A percentile compares a stretch with the other conserved stretches of the same genome.
phyloP scores from a whole-genome alignment of 2,888 invertebrate species.

The Noctua pronuba region DNA sequence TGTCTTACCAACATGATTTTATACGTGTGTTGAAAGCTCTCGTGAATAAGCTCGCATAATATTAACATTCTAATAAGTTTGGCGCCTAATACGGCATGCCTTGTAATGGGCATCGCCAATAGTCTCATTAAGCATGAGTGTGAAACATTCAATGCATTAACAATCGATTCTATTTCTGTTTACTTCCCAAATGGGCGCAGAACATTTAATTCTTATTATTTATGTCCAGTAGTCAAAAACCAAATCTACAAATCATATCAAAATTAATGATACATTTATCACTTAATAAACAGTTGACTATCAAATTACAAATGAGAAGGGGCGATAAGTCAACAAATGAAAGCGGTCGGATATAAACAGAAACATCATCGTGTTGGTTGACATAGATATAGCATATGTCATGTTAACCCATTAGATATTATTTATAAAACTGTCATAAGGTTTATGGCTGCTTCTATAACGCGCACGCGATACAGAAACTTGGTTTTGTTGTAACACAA shows the following conservation, averaged over 20 bases:
- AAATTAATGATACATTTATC: slow-evolving; percentile 37
- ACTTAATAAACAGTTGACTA: slow-evolving; percentile 42
- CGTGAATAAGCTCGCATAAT: slow-evolving; percentile 55
- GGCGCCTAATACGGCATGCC: slow-evolving; percentile 46
- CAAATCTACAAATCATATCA: slow-evolving; percentile 15
- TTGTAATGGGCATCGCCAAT: slow-evolving; percentile 40
- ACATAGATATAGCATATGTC: slow-evolving; percentile 54
- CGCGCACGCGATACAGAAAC: slow-evolving; percentile 32
- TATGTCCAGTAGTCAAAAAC: slow-evolving; percentile 46
- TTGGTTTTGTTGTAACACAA: slow-evolving; percentile 63
- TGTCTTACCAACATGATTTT: background rate
- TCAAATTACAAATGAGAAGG: slow-evolving; percentile 51
- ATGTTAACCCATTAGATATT: slow-evolving; percentile 59
- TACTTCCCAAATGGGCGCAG: background rate
- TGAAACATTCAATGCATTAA: slow-evolving; percentile 38
- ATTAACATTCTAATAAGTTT: slow-evolving; percentile 48
- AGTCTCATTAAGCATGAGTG: slow-evolving; percentile 49
- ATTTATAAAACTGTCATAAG: slow-evolving; percentile 66
- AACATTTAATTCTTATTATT: slow-evolving; percentile 4
- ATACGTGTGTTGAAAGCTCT: slow-evolving; percentile 37
- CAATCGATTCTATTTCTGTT: slow-evolving; percentile 40
- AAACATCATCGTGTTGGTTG: slow-evolving; percentile 51
- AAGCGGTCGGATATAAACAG: slow-evolving; percentile 52
- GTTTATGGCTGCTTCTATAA: slow-evolving; percentile 57
- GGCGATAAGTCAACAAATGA: slow-evolving; percentile 62